These are phyloP conservation scores for Kobus ellipsiprymnus DNA, from an alignment of 2,113 vertebrate genomes.

Conservation along the genomic window DNA sequence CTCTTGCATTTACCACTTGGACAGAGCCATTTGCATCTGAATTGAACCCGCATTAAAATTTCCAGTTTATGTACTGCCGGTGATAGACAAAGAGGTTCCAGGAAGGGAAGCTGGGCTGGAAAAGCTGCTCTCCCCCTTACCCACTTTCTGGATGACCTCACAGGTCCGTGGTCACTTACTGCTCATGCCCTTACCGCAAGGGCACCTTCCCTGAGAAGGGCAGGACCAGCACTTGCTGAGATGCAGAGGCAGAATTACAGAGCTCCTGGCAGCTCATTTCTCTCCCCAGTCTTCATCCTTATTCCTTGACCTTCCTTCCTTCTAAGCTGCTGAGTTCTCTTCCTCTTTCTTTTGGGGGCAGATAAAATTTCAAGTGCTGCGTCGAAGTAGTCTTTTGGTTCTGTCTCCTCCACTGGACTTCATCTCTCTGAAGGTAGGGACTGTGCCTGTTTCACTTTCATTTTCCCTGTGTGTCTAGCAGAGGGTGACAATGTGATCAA, in stretches of 20 bases:
- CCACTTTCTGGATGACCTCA: fast-evolving
- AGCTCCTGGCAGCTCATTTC: background rate
- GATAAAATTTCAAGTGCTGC: background rate
- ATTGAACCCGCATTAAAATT: conserved; percentile 70
- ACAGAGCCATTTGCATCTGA: conserved; percentile 78
- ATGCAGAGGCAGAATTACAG: background rate
- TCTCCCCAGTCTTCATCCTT: background rate
- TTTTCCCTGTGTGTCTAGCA: background rate
- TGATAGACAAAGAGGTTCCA: conserved; percentile 71
- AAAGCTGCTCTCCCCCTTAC: fast-evolving
- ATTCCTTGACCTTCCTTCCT: background rate
- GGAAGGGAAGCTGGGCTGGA: conserved; percentile 13
- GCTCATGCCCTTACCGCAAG: fast-evolving
- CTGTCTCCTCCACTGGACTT: fast-evolving
- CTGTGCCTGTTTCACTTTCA: fast-evolving
- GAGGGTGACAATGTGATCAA: background rate
- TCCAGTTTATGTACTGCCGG: conserved; percentile 65
- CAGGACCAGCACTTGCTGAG: background rate
- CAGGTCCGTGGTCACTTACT: fast-evolving
- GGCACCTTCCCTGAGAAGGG: background rate
- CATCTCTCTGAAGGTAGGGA: background rate
- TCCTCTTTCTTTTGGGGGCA: background rate
- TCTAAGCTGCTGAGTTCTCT: background rate
- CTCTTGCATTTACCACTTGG: conserved; percentile 69
- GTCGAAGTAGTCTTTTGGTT: fast-evolving